Conservation (phyloP, 2,113 vertebrate genomes). For the Bufo gargarizans region DNA sequence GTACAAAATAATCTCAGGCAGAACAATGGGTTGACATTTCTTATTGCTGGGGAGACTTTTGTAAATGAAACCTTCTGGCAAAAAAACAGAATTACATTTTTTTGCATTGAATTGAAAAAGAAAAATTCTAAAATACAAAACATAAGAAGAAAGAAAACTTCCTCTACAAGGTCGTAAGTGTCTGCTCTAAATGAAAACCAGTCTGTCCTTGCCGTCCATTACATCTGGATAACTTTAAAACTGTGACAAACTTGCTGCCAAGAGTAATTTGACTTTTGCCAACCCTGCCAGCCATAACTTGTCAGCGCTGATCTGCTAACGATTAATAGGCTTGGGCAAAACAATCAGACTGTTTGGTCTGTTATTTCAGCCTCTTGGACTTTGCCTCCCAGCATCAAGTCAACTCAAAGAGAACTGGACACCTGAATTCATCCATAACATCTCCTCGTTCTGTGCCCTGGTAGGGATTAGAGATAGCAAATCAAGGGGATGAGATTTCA, state of each 20-base stretch:
- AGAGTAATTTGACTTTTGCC: constrained; percentile 57
- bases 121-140: constrained; percentile 23
- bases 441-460: constrained; percentile 43
- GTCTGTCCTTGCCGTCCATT: not conserved
- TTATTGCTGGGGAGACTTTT: not conserved
- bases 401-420: constrained; percentile 45
- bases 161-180: constrained; percentile 30
- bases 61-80: constrained; percentile 7
- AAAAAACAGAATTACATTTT: not conserved
- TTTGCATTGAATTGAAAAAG: not conserved
- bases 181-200: constrained; percentile 42
- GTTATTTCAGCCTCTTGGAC: constrained; percentile 55
- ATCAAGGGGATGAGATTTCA: constrained; percentile 57
- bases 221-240: constrained; percentile 48
- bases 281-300: constrained; percentile 47
- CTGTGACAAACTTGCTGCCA: constrained; percentile 55
- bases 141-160: constrained; percentile 31
- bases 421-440: constrained; percentile 55
- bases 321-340: constrained; percentile 41
- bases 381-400: constrained; percentile 38
- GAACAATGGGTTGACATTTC: not conserved
- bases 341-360: constrained; percentile 54
- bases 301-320: constrained; percentile 46
- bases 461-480: constrained; percentile 55
- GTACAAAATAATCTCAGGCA: not conserved